phyloP scores from a whole-genome alignment of 1,140 invertebrate species.

The Cyphomyrmex costatus region DNA sequence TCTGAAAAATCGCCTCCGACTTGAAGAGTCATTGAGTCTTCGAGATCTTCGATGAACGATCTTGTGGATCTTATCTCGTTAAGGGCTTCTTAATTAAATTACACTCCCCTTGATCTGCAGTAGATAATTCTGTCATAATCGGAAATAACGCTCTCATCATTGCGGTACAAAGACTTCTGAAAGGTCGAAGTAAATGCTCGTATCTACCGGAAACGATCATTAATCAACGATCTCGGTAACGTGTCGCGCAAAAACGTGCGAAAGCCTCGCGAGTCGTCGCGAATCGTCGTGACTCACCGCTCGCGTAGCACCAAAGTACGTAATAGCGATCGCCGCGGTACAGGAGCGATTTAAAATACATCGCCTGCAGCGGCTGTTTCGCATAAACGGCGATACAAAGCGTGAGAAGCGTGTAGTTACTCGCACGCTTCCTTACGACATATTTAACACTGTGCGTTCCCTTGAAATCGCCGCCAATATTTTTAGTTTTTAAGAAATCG shows the following conservation, averaged over 20 bases:
- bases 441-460: not conserved
- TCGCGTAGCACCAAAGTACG: constrained; percentile 53
- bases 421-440: not conserved
- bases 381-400: constrained; percentile 27
- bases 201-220: constrained; percentile 78
- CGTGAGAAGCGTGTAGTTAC: not conserved
- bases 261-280: constrained; percentile 73
- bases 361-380: constrained; percentile 30
- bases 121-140: constrained; percentile 32
- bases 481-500: not conserved
- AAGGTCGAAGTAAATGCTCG: constrained; percentile 32
- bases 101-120: not conserved
- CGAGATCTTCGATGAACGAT: not conserved
- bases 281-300: constrained; percentile 76
- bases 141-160: constrained; percentile 51
- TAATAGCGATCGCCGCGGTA: constrained; percentile 65
- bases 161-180: not conserved
- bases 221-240: constrained; percentile 77
- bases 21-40: not conserved
- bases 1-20: not conserved
- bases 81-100: constrained; percentile 26
- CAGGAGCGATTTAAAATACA: constrained; percentile 60
- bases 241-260: constrained; percentile 81
- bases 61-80: not conserved
- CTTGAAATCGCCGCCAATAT: not conserved